Percentiles rank a stretch among this genome's conserved stretches.
These are phyloP conservation scores for Selenia dentaria DNA, from an alignment of 2,888 invertebrate species.

Conservation along the genomic window DNA sequence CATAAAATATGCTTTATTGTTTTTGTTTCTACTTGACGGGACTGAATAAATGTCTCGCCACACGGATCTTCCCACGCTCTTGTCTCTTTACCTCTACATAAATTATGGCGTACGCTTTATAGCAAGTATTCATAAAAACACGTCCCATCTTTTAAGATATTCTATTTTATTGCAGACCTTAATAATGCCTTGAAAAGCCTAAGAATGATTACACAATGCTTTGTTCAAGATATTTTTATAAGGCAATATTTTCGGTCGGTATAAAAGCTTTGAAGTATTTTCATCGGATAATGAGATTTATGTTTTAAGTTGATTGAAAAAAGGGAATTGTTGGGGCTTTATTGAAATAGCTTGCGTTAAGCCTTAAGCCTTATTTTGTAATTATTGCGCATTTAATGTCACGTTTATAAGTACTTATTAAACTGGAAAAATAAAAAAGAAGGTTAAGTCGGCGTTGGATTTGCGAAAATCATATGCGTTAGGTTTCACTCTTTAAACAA, in stretches of 20 bases:
- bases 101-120: neutral
- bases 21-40: conserved; percentile 5
- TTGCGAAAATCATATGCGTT: no score
- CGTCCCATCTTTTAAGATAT: conserved; percentile 7
- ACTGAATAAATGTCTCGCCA: conserved; percentile 3
- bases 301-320: conserved; percentile 31
- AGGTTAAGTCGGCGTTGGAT: no score
- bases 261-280: conserved; percentile 23
- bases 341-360: neutral
- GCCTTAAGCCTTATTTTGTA: conserved; percentile 5
- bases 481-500: no score
- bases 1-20: no score
- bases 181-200: conserved; percentile 23
- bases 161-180: conserved; percentile 7
- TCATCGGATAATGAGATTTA: conserved; percentile 26
- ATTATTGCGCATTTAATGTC: conserved; percentile 2
- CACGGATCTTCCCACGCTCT: conserved; percentile 4
- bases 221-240: conserved; percentile 26
- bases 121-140: neutral
- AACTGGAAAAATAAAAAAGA: no score
- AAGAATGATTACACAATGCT: conserved; percentile 29
- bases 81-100: conserved; percentile 1
- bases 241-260: conserved; percentile 26
- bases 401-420: no score
- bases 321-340: conserved; percentile 20